Percentiles rank a stretch among this genome's conserved stretches.
phyloP scores from a whole-genome alignment of 2,888 invertebrate genomes.

The Parnassius apollo region DNA sequence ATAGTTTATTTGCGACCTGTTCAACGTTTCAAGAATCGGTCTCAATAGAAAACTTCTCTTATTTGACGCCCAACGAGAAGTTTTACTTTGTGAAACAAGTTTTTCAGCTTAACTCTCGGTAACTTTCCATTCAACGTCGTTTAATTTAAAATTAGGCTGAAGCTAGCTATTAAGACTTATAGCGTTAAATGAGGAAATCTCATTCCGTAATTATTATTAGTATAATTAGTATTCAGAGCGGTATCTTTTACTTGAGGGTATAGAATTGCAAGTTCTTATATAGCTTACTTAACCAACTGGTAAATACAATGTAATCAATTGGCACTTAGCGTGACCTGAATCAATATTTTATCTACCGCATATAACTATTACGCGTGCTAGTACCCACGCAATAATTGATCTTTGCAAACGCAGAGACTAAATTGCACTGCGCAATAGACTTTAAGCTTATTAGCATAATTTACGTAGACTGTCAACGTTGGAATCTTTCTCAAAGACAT shows the following conservation, averaged over 20 bases:
- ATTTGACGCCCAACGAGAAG: conserved; percentile 41
- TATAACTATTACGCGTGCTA: conserved; percentile 20
- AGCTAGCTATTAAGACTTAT: conserved; percentile 24
- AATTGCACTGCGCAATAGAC: conserved; percentile 15
- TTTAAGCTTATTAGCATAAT: not conserved
- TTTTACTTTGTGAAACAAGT: conserved; percentile 48
- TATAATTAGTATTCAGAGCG: not conserved
- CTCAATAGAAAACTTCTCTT: conserved; percentile 46
- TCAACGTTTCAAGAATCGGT: conserved; percentile 30
- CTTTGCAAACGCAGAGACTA: conserved; percentile 9
- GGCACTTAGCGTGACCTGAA: conserved; percentile 22
- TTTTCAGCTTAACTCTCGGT: conserved; percentile 40
- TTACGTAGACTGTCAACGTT: conserved; percentile 1
- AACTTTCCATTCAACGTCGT: conserved; percentile 40
- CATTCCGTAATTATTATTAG: conserved; percentile 2
- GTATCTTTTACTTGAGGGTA: not conserved
- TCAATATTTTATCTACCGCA: conserved; percentile 17
- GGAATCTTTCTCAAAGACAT: no score
- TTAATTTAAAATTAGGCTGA: conserved; percentile 39
- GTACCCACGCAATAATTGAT: conserved; percentile 14
- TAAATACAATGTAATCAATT: conserved; percentile 17
- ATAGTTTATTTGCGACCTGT: conserved; percentile 28
- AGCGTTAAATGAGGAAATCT: conserved; percentile 6
- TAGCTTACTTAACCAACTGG: conserved; percentile 5
- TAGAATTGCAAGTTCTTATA: not conserved